phyloP scores from a whole-genome alignment of 1,140 invertebrate genomes.

The Tenebrio molitor region DNA sequence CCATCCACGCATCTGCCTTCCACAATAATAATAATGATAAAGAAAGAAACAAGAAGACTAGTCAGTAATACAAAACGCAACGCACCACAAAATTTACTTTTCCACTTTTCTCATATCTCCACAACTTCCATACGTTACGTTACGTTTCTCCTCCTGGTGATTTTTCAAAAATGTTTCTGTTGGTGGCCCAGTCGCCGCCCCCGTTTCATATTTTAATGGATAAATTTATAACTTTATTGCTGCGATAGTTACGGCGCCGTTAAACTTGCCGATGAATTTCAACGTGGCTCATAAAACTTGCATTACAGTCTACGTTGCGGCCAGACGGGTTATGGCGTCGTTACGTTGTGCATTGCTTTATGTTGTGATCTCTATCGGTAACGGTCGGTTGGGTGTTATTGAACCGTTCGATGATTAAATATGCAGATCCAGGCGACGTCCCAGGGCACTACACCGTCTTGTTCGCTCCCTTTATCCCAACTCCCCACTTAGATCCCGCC shows the following conservation, averaged over 20 bases:
- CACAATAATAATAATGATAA: too few relatives aligned
- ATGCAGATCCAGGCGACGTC: neutral
- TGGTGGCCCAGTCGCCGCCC: too few relatives aligned
- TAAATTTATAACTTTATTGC: constrained; percentile 42
- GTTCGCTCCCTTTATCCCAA: neutral
- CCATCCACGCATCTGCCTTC: too few relatives aligned
- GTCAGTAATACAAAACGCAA: too few relatives aligned
- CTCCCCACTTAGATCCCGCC: neutral
- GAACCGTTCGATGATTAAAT: neutral
- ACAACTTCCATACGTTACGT: too few relatives aligned
- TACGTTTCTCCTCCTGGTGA: too few relatives aligned
- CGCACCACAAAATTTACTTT: too few relatives aligned
- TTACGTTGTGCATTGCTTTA: constrained; percentile 35
- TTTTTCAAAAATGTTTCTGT: too few relatives aligned
- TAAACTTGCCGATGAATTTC: constrained; percentile 41
- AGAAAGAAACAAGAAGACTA: too few relatives aligned
- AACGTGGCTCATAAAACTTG: constrained; percentile 40
- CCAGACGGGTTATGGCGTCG: constrained; percentile 20
- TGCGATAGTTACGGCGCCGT: constrained; percentile 33
- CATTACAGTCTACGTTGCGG: constrained; percentile 25
- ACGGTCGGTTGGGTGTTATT: constrained; percentile 12
- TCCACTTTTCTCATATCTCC: too few relatives aligned
- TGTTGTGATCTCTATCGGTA: constrained; percentile 22
- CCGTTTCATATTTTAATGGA: constrained; percentile 21
- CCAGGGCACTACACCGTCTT: neutral